A percentile compares a stretch with the other conserved stretches of the same genome.
Conservation (phyloP, 1,140 invertebrate species). For the Drosophila mayri region DNA sequence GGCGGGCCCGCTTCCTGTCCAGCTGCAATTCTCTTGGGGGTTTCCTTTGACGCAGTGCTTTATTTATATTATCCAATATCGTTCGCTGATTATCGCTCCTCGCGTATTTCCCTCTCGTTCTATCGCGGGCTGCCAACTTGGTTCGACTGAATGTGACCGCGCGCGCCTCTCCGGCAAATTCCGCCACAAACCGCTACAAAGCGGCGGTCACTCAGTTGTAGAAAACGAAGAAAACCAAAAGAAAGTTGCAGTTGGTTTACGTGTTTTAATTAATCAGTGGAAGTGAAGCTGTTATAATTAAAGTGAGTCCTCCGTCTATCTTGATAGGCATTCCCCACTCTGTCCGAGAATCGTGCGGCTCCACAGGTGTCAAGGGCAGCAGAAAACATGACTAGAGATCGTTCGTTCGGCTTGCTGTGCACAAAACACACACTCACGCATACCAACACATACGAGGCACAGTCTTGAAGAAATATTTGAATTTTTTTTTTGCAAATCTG, state of each 20-base stretch:
- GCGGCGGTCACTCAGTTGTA: constrained; percentile 10
- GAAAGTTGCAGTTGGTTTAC: constrained; percentile 52
- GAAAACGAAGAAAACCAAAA: constrained; percentile 35
- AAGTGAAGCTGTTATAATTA: constrained; percentile 31
- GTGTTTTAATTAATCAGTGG: constrained; percentile 38
- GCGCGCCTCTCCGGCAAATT: neutral
- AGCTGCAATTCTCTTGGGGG: constrained; percentile 12
- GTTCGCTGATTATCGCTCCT: constrained; percentile 26
- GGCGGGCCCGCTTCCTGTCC: constrained; percentile 21
- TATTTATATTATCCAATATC: constrained; percentile 54
- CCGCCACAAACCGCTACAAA: neutral
- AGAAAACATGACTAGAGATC: constrained; percentile 24
- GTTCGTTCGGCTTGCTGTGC: constrained; percentile 16
- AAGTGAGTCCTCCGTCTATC: constrained; percentile 31
- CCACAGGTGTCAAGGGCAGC: neutral
- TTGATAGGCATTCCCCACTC: neutral
- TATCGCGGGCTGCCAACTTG: constrained; percentile 1
- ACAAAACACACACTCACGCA: neutral
- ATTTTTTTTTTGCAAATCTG: constrained; percentile 19
- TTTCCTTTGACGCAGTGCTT: constrained; percentile 27
- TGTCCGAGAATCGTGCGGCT: no score
- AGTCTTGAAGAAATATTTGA: constrained; percentile 40
- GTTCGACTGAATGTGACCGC: neutral
- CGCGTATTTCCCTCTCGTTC: constrained; percentile 10
- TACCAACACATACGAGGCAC: neutral